Evolutionary conservation across 2,888 invertebrate genomes (phyloP), one percentile per base, ranked within the genome.

Genomic region (Teinopalpus imperialis): DNA sequence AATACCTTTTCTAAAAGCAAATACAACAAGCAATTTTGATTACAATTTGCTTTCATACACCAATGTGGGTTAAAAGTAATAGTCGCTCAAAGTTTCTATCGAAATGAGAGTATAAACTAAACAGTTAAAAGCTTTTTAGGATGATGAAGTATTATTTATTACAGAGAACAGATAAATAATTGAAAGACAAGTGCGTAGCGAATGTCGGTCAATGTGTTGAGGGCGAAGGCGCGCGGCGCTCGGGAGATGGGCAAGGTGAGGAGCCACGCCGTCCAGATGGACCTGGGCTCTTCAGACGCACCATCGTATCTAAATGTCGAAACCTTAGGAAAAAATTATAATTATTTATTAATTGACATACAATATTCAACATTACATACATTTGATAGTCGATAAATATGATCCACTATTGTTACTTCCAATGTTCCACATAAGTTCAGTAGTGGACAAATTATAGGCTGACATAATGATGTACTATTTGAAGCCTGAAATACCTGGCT

Each of bases 271-370:
- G 91, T 43, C 89, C 86, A 43, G 89, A 89, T 45, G 90, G 90
- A 49, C 91, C 92, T 6, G 93, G 92, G 32, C 93, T 90, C 68
- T 94, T 94, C 59, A 96, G 85, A 0, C 95, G 92, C 20, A 96
- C 95, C 90, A 94, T 95, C 9, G 96, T 95, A 72, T 96, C 96
- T 76, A 96, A 86, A 76, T 96, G 96, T 10, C 96, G 93, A 79
- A 96, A 96, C 67, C 96, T 96, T 67, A 5, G 31, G 52, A 48
- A 2, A 16, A 35, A 18, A 24, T 9, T 13, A 21, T 31, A 12
- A 3, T n/a, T n/a, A n/a, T n/a, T n/a, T n/a, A n/a, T n/a, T n/a
- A n/a, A n/a, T n/a, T n/a, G n/a, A n/a, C n/a, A n/a, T n/a, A n/a
- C n/a, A n/a, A n/a, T n/a, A n/a, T n/a, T n/a, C n/a, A n/a, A n/a